These are phyloP conservation scores for Syritta pipiens DNA, from an alignment of 2,888 invertebrate species.

Conservation along the genomic window DNA sequence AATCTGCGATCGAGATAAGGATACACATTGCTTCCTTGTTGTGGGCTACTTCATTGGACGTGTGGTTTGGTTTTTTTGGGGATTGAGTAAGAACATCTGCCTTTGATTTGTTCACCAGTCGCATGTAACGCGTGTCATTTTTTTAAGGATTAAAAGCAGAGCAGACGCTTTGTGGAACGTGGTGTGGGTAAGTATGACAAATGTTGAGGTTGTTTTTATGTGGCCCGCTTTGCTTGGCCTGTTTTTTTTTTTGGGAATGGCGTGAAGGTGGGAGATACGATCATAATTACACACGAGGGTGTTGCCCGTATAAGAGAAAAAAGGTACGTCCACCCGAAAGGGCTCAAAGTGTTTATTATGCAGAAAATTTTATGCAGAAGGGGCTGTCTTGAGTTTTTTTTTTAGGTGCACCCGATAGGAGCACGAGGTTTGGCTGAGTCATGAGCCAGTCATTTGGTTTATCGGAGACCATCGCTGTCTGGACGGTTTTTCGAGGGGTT, in stretches of 20 bases:
- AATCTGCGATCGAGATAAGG: constrained; percentile 25
- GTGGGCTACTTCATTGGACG: no score
- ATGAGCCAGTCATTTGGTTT: no score
- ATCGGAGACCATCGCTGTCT: no score
- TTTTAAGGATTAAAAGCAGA: not conserved
- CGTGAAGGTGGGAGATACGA: not conserved
- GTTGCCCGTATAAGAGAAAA: not conserved
- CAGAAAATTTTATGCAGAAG: no score
- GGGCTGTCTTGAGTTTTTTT: no score
- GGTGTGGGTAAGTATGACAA: not conserved
- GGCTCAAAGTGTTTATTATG: not conserved
- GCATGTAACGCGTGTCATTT: no score
- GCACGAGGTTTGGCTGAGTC: no score
- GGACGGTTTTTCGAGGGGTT: no score
- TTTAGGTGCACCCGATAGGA: no score
- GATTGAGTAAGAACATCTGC: constrained; percentile 15
- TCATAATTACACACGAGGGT: not conserved
- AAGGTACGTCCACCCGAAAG: not conserved
- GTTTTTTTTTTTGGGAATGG: not conserved
- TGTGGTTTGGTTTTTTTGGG: no score
- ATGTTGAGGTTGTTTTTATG: not conserved
- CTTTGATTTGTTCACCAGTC: no score
- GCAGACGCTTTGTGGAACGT: not conserved
- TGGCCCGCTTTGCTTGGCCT: not conserved
- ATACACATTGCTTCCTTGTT: constrained; percentile 7